A percentile compares a stretch with the other conserved stretches of the same genome.
Evolutionary conservation across 2,888 invertebrate species (phyloP).

Genomic region (Drosophila setosimentum): DNA sequence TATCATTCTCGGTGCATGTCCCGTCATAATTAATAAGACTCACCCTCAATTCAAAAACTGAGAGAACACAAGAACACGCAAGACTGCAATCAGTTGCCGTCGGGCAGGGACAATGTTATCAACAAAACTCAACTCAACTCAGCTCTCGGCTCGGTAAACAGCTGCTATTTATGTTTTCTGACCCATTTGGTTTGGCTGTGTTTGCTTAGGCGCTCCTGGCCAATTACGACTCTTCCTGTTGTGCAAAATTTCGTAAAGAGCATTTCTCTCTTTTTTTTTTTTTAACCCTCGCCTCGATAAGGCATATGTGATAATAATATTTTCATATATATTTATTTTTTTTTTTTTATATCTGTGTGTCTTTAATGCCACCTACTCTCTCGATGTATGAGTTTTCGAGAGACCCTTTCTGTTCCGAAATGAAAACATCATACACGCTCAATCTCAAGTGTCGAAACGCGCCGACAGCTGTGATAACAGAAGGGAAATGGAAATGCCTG

Average conservation of each 20-base stretch:
- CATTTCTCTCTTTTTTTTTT: slow-evolving; percentile 6
- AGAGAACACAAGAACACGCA: slow-evolving; percentile 47
- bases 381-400: slow-evolving; percentile 9
- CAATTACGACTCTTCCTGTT: slow-evolving; percentile 74
- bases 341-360: slow-evolving; percentile 10
- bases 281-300: slow-evolving; percentile 33
- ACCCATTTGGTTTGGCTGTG: slow-evolving; percentile 40
- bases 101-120: slow-evolving; percentile 36
- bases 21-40: slow-evolving; percentile 75
- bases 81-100: slow-evolving; percentile 68
- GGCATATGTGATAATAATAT: slow-evolving; percentile 40
- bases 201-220: slow-evolving; percentile 59
- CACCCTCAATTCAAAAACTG: slow-evolving; percentile 43
- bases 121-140: slow-evolving; percentile 17
- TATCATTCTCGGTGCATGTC: slow-evolving; percentile 70
- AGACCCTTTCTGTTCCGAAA: slow-evolving; percentile 46
- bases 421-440: slow-evolving; percentile 72
- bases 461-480: slow-evolving; percentile 77
- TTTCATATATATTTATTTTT: neutral
- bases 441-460: slow-evolving; percentile 76
- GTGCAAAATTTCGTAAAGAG: slow-evolving; percentile 51
- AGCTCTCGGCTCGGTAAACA: slow-evolving; percentile 39
- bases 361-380: slow-evolving; percentile 47
- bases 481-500: slow-evolving; percentile 45
- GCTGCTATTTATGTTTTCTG: slow-evolving; percentile 53